Evolutionary conservation across 2,888 invertebrate genomes (phyloP), one percentile per base, ranked within the genome.

Genomic region (Plagodis pulveraria): DNA sequence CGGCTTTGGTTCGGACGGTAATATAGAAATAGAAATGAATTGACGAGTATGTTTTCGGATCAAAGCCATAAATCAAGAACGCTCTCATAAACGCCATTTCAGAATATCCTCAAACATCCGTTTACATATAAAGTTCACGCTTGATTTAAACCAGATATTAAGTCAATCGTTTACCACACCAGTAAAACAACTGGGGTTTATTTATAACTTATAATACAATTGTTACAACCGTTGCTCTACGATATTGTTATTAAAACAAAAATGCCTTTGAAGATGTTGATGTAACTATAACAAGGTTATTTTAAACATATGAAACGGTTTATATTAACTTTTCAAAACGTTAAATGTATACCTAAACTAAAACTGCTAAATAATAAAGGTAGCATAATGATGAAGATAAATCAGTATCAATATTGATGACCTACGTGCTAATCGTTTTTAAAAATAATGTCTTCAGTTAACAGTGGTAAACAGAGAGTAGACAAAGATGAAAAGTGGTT

Each of bases 111-210:
- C 5, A 45, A 52, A 53, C 44, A 42, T 50, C 38, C 38, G n/a
- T 36, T 40, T 55, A 60, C 50, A 8, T 36, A 38, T n/a, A 2
- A 40, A 52, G 47, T 42, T 51, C 48, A 51, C 52, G 49, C 33
- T 33, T 51, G 53, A 53, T 54, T 36, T 40, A 49, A 50, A 52
- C 34, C 60, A 58, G 57, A 60, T 44, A 46, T 40, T 62, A 57
- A 59, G 45, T 34, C n/a, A 47, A 38, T 55, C 58, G 46, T 44
- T 53, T 45, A 38, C 41, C 22, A 33, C 49, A 49, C 50, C 40
- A 38, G 35, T 11, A 34, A 49, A 35, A 58, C 45, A 22, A 33
- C 10, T 45, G 7, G 8, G 22, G 40, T 41, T 41, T 41, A 41
- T 41, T 41, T 41, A 41, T 41, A 36, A 5, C 36, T 9, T 4